Base-by-base conservation (phyloP, 2,888 invertebrate genomes). In the Euplagia quadripunctaria region DNA sequence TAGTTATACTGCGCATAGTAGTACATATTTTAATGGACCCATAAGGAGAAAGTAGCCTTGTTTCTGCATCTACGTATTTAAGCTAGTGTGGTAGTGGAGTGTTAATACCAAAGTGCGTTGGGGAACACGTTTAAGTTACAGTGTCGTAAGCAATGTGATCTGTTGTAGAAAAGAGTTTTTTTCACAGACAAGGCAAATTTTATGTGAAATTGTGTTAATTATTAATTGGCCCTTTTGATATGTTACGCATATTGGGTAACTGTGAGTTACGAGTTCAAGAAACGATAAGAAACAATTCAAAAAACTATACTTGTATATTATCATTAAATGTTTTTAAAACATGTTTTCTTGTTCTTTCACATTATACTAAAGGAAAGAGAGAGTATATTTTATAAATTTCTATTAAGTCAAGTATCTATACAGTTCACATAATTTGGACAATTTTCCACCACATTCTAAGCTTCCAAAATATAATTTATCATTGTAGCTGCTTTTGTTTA, bases 401-500 rank as follows among this genome's bases (percentile, higher is more conserved):
- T 58, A 20, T 58, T 4, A 58, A 12, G 58, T 58, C 58, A 20
- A 20, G 20, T 58, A 58, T 20, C 20, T 20, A 20, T 20, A 20
- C 20, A 58, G 58, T 58, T 58, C 58, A 58, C 58, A 58, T 12
- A 20, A 58, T 58, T 58, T 11, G 58, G 20, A 58, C 58, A 58
- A 20, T 58, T 58, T 58, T 20, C 58, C 58, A 20, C 58, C 0
- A 20, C 20, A 58, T 58, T 58, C 58, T 58, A 58, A 58, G 58
- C 58, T 58, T 58, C 58, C 58, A 58, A 58, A 58, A 58, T 20
- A 58, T 58, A 58, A 58, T 58, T 58, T 58, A 58, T 58, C 58
- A 58, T 58, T 58, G 58, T 58, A 58, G 20, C 58, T 58, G 58
- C 58, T 20, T 58, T 58, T 58, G 58, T 58, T 58, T 58, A 58